Percentiles rank a stretch among this genome's conserved stretches.
phyloP scores from a whole-genome alignment of 2,797 vertebrate species.

The Enteromius fasciolatus region DNA sequence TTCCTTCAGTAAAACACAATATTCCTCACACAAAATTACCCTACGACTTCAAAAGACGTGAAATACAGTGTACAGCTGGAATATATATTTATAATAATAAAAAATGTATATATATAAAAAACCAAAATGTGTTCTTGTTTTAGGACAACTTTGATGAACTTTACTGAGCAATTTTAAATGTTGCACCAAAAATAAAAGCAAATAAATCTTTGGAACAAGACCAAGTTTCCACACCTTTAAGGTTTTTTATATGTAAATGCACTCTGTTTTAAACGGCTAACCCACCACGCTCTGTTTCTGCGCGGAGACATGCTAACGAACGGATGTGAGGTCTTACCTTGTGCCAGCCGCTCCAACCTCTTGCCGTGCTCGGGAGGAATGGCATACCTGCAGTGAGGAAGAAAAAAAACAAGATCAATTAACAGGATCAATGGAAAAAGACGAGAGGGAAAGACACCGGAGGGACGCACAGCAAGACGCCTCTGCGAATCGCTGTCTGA shows the following conservation, averaged over 20 bases:
- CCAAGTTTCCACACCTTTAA: not conserved
- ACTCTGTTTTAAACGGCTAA: not conserved
- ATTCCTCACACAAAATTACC: not conserved
- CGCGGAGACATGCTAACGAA: not conserved
- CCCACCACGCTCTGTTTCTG: not conserved
- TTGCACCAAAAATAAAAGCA: not conserved
- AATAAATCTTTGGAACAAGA: too few relatives aligned
- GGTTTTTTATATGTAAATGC: not conserved
- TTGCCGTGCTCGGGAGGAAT: constrained; percentile 81
- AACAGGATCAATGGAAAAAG: constrained; percentile 19
- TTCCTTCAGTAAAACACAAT: too few relatives aligned
- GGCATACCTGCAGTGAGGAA: constrained; percentile 71
- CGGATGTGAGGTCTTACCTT: constrained; percentile 69
- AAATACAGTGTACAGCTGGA: not conserved
- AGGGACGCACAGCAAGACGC: constrained; percentile 6
- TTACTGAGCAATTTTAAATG: too few relatives aligned
- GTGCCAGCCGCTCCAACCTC: constrained; percentile 79
- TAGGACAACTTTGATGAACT: too few relatives aligned
- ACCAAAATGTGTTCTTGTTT: too few relatives aligned
- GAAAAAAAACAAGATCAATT: constrained; percentile 28
- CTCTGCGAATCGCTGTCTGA: not conserved
- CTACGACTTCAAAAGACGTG: not conserved
- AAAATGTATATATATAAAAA: too few relatives aligned
- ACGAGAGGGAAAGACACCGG: constrained; percentile 5
- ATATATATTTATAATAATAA: too few relatives aligned